Conservation (phyloP, 2,797 vertebrate genomes). For the Tarsius wallacei region DNA sequence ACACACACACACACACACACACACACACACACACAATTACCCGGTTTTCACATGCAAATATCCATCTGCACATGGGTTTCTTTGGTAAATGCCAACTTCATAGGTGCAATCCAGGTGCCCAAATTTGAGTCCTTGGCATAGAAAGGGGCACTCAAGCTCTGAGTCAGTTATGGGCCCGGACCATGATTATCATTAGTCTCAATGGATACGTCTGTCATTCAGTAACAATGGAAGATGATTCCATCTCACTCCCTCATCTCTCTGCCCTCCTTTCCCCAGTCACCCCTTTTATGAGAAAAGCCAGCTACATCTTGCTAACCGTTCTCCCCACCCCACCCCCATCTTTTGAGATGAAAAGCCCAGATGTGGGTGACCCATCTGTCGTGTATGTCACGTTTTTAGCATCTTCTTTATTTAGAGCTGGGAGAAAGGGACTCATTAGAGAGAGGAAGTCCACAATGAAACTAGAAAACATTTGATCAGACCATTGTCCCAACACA, state of each 20-base stretch:
- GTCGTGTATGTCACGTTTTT: slow-evolving; percentile 71
- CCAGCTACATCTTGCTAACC: slow-evolving; percentile 44
- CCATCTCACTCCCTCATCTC: not conserved
- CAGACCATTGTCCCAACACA: slow-evolving; percentile 82
- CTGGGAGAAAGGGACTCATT: slow-evolving; percentile 82
- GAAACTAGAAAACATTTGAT: slow-evolving; percentile 86
- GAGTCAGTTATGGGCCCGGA: slow-evolving; percentile 48
- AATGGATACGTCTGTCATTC: slow-evolving; percentile 28
- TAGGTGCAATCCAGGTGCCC: slow-evolving; percentile 79
- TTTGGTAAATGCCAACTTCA: slow-evolving; percentile 73
- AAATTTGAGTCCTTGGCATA: slow-evolving; percentile 70
- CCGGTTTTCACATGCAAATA: slow-evolving; percentile 80
- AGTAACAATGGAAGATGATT: slow-evolving; percentile 76
- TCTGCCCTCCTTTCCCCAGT: not conserved
- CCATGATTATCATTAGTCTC: slow-evolving; percentile 68
- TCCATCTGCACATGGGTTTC: slow-evolving; percentile 74
- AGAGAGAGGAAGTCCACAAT: slow-evolving; percentile 81
- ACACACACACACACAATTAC: slow-evolving; percentile 37
- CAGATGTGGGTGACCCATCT: slow-evolving; percentile 87
- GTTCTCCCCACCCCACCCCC: not conserved
- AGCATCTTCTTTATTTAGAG: slow-evolving; percentile 82
- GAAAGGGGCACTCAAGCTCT: slow-evolving; percentile 1
- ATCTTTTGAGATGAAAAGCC: slow-evolving; percentile 77
- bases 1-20: not conserved
- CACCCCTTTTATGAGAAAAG: slow-evolving; percentile 60